Base-by-base conservation (phyloP, 2,113 vertebrate species). In the Mus spicilegus region DNA sequence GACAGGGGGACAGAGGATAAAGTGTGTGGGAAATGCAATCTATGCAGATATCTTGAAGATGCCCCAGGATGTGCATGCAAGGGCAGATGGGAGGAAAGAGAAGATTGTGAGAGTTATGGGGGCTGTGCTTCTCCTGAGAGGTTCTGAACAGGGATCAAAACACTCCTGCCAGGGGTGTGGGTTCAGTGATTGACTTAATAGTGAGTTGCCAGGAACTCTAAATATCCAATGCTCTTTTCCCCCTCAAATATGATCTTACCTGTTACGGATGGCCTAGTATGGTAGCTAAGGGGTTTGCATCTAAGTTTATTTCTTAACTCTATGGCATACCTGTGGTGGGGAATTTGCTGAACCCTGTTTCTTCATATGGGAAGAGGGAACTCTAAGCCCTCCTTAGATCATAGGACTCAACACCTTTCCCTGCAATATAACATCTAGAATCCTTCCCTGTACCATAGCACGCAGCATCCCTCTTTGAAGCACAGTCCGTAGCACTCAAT, bases 121-220 rank as follows among this genome's bases (percentile, higher is more conserved):
- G 39, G 1, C 30, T 56, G 30, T 12, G 73, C 26, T 19, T 86
- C 42, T 75, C 5, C 36, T 0, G 2, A 67, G 28, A 76, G 54
- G 67, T 16, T 30, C 86, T 90, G 61, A 49, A 54, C 26, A 54
- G 90, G 51, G 70, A 33, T 20, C 0, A 1, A 17, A 7, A 5
- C 1, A 1, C 61, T 67, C 2, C 2, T 7, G 67, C 4, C 11
- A 0, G 10, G 75, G 26, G 9, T 0, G 0, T 80, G 67, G 58
- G 61, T 9, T 9, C 12, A 7, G 3, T 1, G 24, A 28, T 2
- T 24, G 87, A n/a, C 7, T 28, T 2, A 1, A 36, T 4, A 6
- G 46, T 9, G 9, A 12, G 4, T 54, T 11, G 9, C 33, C 65
- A 36, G 76, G 46, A 63, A 3, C 76, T 56, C 49, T 11, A 75